Percentiles rank a stretch among this genome's conserved stretches.
Conservation (phyloP, 2,113 vertebrate species). For the Perognathus longimembris region DNA sequence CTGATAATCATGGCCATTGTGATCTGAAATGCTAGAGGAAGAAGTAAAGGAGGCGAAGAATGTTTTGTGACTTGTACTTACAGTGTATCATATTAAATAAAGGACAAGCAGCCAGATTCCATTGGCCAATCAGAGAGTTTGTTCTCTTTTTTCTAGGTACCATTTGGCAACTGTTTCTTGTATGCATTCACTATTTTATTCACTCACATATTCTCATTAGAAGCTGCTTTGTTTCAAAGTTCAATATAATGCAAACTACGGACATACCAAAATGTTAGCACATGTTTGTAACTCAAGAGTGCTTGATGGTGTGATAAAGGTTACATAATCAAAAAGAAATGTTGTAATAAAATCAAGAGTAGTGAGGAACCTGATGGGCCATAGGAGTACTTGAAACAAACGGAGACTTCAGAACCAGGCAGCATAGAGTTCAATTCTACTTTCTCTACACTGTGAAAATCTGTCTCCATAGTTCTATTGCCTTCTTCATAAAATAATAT, state of each 20-base stretch:
- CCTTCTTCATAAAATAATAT: neutral
- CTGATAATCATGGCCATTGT: neutral
- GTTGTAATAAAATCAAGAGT: neutral
- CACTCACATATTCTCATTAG: neutral
- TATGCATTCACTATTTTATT: neutral
- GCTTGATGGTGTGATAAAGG: neutral
- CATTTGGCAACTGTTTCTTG: neutral
- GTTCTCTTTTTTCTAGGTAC: neutral
- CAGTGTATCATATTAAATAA: fast-evolving
- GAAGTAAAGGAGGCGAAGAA: neutral
- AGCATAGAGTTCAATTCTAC: neutral
- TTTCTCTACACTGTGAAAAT: neutral
- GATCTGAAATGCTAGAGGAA: neutral
- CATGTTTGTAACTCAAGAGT: neutral
- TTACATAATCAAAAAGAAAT: neutral
- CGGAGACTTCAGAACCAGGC: neutral
- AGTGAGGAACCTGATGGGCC: neutral
- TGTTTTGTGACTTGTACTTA: too few species aligned
- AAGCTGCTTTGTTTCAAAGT: neutral
- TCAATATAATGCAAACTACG: neutral
- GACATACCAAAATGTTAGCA: neutral
- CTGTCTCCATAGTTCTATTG: neutral
- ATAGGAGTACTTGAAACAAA: neutral
- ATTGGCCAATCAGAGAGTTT: neutral
- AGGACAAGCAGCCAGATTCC: neutral